Evolutionary conservation across 2,888 invertebrate genomes (phyloP).

Genomic region (Mactromeris polynyma): DNA sequence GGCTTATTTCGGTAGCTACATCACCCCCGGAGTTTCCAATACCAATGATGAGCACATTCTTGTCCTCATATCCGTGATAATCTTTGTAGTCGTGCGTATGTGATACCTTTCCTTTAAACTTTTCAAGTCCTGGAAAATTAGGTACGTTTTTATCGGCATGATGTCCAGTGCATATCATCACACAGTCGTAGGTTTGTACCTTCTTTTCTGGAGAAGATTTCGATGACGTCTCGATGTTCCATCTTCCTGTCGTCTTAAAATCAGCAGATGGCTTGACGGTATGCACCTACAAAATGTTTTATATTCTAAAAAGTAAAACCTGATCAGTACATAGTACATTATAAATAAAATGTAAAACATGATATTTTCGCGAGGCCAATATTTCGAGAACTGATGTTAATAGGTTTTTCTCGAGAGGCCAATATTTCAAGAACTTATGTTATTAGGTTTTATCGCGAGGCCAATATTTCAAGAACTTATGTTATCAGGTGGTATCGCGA

Average conservation of each 20-base stretch:
- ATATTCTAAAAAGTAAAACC: background rate
- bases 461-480: too few species aligned
- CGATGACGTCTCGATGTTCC: slow-evolving; percentile 2
- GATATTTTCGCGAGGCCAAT: too few species aligned
- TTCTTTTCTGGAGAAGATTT: background rate
- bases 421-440: too few species aligned
- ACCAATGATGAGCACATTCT: background rate
- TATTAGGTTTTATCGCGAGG: too few species aligned
- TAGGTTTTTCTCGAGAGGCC: too few species aligned
- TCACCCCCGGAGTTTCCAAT: slow-evolving; percentile 1
- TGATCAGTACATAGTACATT: background rate
- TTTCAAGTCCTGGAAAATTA: background rate
- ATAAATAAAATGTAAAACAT: background rate
- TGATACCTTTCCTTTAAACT: slow-evolving; percentile 1
- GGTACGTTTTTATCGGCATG: slow-evolving; percentile 1
- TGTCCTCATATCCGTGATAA: background rate
- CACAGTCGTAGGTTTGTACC: background rate
- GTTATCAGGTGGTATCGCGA: too few species aligned
- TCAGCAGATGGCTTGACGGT: background rate
- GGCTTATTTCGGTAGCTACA: background rate
- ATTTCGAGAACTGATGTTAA: too few species aligned
- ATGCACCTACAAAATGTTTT: background rate
- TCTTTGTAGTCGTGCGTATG: slow-evolving; percentile 8
- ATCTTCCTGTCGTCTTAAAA: background rate
- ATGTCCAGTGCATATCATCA: background rate